Base-by-base conservation (phyloP, 2,113 vertebrate species). In the Glaucomys volans region DNA sequence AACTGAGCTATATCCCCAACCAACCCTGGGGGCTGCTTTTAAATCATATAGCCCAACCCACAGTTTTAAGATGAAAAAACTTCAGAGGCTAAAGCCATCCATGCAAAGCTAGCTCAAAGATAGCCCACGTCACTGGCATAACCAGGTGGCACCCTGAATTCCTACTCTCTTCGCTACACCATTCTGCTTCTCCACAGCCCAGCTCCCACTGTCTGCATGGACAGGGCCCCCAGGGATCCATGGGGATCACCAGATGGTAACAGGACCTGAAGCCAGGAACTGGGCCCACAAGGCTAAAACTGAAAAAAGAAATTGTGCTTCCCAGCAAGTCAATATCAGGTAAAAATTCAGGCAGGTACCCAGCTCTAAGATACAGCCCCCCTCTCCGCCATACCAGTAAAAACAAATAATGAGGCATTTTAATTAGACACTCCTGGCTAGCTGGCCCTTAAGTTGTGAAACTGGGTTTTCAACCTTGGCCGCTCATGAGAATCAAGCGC, bases 341-440 rank as follows among this genome's bases (percentile, higher is more conserved):
- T n/a, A 26, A 88, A 64, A 18, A 50, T 26, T 32, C 5, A 62
- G 6, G 28, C 62, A 94, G n/a, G 82, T 16, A 17, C 26, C 20
- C 62, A 67, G n/a, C 47, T 47, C 44, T 35, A 75, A 35, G n/a
- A 50, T 52, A 62, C 30, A 64, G 22, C 50, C 72, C 22, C 40
- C 74, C 88, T 17, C 32, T 17, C 44, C 13, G 2, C 4, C 76
- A 54, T 50, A 67, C 40, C 67, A 85, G 52, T 30, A n/a, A 75
- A 90, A 96, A 66, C 72, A 82, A 85, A 79, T 40, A 32, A 77
- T 18, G 44, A 37, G 12, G 66, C 17, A 62, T 64, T 92, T 91
- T 67, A 88, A 87, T 81, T 82, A 87, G 79, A 96, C 32, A 84
- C 18, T 85, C 35, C n/a, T 77, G 66, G 71, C 26, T 50, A n/a